A percentile compares a stretch with the other conserved stretches of the same genome.
Evolutionary conservation across 1,140 invertebrate species (phyloP).

Genomic region (Drosophila funebris): DNA sequence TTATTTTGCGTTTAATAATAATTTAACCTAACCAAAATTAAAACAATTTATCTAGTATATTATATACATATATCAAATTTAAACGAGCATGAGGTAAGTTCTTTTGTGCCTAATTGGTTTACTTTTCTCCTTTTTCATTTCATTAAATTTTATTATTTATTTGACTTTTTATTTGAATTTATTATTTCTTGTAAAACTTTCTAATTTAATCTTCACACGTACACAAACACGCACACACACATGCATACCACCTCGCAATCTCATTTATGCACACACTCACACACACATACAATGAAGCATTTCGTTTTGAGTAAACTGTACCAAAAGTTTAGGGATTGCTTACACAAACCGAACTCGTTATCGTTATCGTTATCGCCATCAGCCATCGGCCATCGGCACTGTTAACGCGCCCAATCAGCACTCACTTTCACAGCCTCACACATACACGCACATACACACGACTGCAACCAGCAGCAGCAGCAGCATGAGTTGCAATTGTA

Average conservation of each 20-base stretch:
- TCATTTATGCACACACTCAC: conserved; percentile 20
- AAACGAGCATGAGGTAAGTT: conserved; percentile 80
- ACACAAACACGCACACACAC: conserved; percentile 19
- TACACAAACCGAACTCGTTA: conserved; percentile 24
- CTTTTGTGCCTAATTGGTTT: conserved; percentile 78
- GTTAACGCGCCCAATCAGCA: conserved; percentile 32
- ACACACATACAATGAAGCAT: conserved; percentile 25
- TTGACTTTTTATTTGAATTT: conserved; percentile 44
- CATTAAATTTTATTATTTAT: conserved; percentile 34
- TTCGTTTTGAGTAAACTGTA: conserved; percentile 43
- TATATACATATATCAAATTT: conserved; percentile 56
- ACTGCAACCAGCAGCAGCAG: conserved; percentile 2
- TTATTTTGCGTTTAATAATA: conserved; percentile 71
- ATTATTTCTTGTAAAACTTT: conserved; percentile 41
- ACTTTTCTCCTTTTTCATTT: conserved; percentile 43
- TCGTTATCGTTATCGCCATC: conserved; percentile 16
- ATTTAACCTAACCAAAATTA: conserved; percentile 65
- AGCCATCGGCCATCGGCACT: conserved; percentile 2
- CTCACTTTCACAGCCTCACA: background rate
- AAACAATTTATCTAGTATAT: conserved; percentile 54
- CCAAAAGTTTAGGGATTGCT: conserved; percentile 25
- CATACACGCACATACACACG: conserved; percentile 6
- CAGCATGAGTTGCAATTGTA: conserved; percentile 10
- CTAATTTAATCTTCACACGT: conserved; percentile 34
- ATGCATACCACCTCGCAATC: background rate